Conservation (phyloP, 2,113 vertebrate genomes). For the Daphoenositta chrysoptera region DNA sequence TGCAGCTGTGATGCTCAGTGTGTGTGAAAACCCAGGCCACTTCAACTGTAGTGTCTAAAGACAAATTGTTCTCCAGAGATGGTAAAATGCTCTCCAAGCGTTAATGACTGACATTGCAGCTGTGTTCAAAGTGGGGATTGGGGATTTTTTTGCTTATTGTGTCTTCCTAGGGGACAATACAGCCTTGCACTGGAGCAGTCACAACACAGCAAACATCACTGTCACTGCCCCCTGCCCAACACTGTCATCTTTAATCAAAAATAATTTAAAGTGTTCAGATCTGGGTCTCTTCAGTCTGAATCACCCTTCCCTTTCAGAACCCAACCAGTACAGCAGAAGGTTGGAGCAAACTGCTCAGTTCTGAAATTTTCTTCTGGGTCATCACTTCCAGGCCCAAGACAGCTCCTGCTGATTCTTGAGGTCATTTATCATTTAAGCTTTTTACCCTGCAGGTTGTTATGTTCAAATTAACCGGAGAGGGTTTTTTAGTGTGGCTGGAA, state of each 20-base stretch:
- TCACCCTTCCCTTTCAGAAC: not conserved
- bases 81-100: not conserved
- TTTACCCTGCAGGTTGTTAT: not conserved
- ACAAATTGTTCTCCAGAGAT: not conserved
- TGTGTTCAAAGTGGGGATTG: not conserved
- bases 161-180: not conserved
- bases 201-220: not conserved
- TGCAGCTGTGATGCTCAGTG: not conserved
- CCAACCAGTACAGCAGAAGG: not conserved
- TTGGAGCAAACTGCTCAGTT: not conserved
- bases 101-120: not conserved
- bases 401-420: not conserved
- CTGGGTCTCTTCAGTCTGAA: not conserved
- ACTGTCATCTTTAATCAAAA: not conserved
- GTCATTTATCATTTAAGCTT: not conserved
- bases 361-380: not conserved
- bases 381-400: not conserved
- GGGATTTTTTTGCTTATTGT: not conserved
- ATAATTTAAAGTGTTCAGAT: not conserved
- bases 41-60: not conserved
- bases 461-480: not conserved
- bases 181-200: not conserved
- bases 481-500: not conserved
- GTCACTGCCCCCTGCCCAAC: accelerated
- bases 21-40: not conserved